Percentiles rank a stretch among this genome's conserved stretches.
Conservation (phyloP, 2,888 invertebrate species). For the Drosophila neotestacea region DNA sequence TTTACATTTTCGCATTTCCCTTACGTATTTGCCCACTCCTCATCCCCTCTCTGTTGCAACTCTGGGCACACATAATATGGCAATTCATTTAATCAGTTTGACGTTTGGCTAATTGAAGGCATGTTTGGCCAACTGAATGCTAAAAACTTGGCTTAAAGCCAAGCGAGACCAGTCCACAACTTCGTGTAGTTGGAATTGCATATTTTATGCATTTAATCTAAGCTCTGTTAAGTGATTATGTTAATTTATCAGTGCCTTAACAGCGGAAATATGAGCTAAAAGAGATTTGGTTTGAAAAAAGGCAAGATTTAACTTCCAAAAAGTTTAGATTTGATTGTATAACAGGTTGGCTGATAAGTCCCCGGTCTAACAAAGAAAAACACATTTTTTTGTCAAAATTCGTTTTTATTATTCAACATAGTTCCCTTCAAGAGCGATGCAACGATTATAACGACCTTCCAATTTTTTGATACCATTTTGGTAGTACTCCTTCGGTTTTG, state of each 20-base stretch:
- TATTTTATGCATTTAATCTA: conserved; percentile 8
- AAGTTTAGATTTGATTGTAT: too few species aligned
- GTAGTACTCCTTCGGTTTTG: too few species aligned
- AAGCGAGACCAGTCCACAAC: not conserved
- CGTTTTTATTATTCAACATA: too few species aligned
- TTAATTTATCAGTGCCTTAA: not conserved
- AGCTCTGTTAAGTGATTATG: not conserved
- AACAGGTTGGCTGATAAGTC: too few species aligned
- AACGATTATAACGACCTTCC: too few species aligned
- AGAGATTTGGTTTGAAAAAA: too few species aligned
- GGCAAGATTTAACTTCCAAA: too few species aligned
- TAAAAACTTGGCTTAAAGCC: conserved; percentile 21
- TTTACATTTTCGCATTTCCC: conserved; percentile 31
- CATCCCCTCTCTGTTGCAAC: not conserved
- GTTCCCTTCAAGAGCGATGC: too few species aligned
- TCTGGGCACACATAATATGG: conserved; percentile 38
- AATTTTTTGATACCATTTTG: too few species aligned
- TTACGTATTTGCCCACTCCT: conserved; percentile 11
- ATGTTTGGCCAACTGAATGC: conserved; percentile 17
- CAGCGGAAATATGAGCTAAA: too few species aligned
- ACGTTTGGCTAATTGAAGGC: conserved; percentile 59
- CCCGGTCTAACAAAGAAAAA: too few species aligned
- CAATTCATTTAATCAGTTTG: conserved; percentile 69
- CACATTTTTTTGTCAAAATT: too few species aligned
- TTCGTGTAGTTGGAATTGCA: conserved; percentile 3